A percentile compares a stretch with the other conserved stretches of the same genome.
Evolutionary conservation across 2,797 vertebrate genomes (phyloP).

Genomic region (Anableps anableps): DNA sequence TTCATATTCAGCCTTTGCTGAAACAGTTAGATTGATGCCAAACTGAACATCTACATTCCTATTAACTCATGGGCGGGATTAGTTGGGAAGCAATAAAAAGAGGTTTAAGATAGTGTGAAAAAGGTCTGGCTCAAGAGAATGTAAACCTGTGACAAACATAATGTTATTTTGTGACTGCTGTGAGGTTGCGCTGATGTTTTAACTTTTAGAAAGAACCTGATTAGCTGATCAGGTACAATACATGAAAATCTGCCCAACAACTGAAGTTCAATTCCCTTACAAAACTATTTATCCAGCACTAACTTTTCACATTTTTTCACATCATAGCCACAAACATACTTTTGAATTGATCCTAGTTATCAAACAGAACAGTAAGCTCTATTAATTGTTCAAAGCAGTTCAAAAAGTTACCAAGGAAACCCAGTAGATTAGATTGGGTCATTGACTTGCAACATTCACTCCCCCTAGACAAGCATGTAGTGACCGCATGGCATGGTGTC

Average conservation of each 20-base stretch:
- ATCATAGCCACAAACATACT: no score
- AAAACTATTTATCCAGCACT: not conserved
- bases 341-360: no score
- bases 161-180: not conserved
- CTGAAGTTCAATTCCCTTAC: not conserved
- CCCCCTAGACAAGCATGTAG: no score
- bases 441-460: no score
- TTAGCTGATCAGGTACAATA: not conserved
- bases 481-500: no score
- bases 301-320: not conserved
- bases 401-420: no score
- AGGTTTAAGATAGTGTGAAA: not conserved
- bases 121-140: not conserved
- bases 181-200: not conserved
- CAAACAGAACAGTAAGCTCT: no score
- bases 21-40: constrained; percentile 1
- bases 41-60: constrained; percentile 2
- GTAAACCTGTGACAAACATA: not conserved
- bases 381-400: no score
- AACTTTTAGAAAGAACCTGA: not conserved
- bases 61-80: not conserved
- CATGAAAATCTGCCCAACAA: no score
- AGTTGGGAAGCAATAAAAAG: not conserved
- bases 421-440: no score
- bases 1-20: not conserved